These are phyloP conservation scores for Agelaius tricolor DNA, from an alignment of 2,113 vertebrate genomes.

Conservation along the genomic window DNA sequence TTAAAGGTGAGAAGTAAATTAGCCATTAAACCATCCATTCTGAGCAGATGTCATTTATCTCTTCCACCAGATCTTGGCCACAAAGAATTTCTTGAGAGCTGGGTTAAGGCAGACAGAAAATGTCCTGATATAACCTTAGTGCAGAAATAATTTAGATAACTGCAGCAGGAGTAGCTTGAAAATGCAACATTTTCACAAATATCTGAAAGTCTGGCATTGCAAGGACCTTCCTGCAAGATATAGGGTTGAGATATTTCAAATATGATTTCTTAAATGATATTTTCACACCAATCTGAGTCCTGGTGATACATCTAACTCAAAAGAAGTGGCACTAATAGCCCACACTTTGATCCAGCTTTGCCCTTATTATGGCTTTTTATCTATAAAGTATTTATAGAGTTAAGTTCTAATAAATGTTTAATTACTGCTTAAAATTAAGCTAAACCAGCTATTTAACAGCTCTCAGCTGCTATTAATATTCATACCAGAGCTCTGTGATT, in stretches of 20 bases:
- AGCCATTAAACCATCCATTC: not conserved
- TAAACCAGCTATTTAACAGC: constrained; percentile 24
- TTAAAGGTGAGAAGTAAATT: constrained; percentile 8
- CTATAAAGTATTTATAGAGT: constrained; percentile 14
- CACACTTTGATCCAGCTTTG: not conserved
- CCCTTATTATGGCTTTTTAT: not conserved
- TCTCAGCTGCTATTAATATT: constrained; percentile 53
- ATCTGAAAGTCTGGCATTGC: not conserved
- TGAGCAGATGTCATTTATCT: not conserved
- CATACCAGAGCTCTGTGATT: constrained; percentile 43
- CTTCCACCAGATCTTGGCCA: not conserved
- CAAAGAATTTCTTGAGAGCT: not conserved
- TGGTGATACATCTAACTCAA: not conserved
- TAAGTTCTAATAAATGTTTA: constrained; percentile 49
- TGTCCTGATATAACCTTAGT: not conserved
- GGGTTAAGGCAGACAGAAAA: not conserved
- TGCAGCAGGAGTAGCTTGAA: not conserved
- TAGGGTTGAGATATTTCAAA: not conserved
- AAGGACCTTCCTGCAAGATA: not conserved
- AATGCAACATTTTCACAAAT: not conserved
- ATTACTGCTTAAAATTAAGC: constrained; percentile 45
- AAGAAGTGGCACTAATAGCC: not conserved
- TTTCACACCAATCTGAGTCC: not conserved
- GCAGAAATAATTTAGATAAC: not conserved
- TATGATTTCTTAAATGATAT: not conserved